Conservation (phyloP, 2,797 vertebrate genomes). For the Silurus aristotelis region DNA sequence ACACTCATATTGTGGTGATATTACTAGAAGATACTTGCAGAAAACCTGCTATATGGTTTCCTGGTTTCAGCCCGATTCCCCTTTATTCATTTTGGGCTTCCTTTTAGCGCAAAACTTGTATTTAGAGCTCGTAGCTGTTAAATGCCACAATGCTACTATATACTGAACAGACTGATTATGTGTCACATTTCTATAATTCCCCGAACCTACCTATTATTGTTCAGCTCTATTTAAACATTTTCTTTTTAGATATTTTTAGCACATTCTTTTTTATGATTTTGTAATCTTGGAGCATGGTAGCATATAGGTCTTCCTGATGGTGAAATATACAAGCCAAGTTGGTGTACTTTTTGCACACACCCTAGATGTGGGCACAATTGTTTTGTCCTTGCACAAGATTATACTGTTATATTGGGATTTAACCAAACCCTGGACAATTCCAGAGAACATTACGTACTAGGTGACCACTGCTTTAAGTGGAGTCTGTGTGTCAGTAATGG, state of each 20-base stretch:
- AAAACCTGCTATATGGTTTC: not conserved
- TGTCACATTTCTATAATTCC: conserved; percentile 1
- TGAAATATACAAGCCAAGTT: conserved; percentile 41
- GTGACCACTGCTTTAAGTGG: conserved; percentile 47
- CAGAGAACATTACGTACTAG: conserved; percentile 38
- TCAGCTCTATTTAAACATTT: not conserved
- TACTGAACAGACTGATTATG: not conserved
- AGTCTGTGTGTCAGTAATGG: conserved; percentile 39
- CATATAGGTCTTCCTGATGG: conserved; percentile 25
- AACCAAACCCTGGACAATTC: conserved; percentile 50
- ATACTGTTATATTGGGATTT: conserved; percentile 35
- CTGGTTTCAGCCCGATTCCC: not conserved
- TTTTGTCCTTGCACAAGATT: conserved; percentile 46
- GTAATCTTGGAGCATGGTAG: conserved; percentile 29
- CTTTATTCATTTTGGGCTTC: not conserved
- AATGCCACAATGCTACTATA: not conserved
- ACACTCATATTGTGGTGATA: not conserved
- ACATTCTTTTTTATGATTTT: not conserved
- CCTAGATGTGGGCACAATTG: conserved; percentile 44
- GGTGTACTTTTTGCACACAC: conserved; percentile 35
- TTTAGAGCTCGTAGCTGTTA: not conserved
- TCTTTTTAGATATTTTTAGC: not conserved
- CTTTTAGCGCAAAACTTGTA: not conserved
- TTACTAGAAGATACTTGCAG: not conserved
- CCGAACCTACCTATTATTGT: not conserved